These are phyloP conservation scores for Lapara coniferarum DNA, from an alignment of 2,888 invertebrate genomes.

Conservation along the genomic window DNA sequence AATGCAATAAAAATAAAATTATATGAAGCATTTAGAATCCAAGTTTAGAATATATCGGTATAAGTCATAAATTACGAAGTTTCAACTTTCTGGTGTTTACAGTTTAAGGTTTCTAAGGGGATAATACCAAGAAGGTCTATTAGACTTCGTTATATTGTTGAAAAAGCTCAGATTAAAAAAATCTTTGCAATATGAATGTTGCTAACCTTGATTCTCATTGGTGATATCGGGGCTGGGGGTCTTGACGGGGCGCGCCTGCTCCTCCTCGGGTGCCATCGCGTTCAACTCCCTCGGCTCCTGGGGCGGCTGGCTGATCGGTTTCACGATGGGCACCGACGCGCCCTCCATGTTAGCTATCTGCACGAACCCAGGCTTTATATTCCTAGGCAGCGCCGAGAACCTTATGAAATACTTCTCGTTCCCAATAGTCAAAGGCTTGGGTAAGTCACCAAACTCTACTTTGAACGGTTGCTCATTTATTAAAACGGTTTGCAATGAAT, in stretches of 20 bases:
- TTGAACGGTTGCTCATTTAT: conserved; percentile 91
- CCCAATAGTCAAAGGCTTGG: conserved; percentile 89
- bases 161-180: no score
- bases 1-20: conserved; percentile 26
- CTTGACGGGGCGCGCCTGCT: conserved; percentile 50
- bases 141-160: no score
- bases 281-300: conserved; percentile 47
- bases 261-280: conserved; percentile 57
- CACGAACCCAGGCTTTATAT: conserved; percentile 88
- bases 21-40: background rate
- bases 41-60: no score
- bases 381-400: conserved; percentile 90
- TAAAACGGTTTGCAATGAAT: conserved; percentile 89
- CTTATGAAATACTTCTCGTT: conserved; percentile 91
- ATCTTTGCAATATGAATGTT: background rate
- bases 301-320: conserved; percentile 36
- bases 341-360: conserved; percentile 90
- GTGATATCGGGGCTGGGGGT: conserved; percentile 67
- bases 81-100: background rate
- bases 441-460: conserved; percentile 92
- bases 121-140: no score
- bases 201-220: conserved; percentile 66
- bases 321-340: conserved; percentile 41
- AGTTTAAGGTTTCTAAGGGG: background rate
- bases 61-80: no score